These are phyloP conservation scores for Neomorphus geoffroyi DNA, from an alignment of 2,797 vertebrate genomes.

Conservation along the genomic window DNA sequence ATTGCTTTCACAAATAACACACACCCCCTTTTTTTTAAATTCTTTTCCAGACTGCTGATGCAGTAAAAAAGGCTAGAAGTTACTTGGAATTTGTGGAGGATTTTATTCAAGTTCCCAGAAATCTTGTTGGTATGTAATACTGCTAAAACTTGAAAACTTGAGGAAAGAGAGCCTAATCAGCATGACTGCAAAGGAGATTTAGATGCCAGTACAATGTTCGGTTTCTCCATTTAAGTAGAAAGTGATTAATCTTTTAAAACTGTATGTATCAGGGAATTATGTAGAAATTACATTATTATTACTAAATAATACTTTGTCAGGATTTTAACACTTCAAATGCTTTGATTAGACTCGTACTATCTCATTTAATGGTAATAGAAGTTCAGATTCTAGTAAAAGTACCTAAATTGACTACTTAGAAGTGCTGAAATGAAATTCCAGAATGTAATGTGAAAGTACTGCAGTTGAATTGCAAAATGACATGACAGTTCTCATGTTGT, in stretches of 20 bases:
- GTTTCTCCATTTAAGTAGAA: not conserved
- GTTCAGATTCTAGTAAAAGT: not conserved
- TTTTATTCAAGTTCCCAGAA: constrained; percentile 96
- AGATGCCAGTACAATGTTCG: not conserved
- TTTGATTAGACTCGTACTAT: not conserved
- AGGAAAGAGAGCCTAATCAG: not conserved
- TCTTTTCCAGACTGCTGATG: constrained; percentile 86
- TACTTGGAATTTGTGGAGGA: constrained; percentile 97
- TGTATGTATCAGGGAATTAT: not conserved
- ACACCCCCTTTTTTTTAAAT: not conserved
- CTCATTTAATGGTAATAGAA: not conserved
- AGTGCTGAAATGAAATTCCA: not conserved
- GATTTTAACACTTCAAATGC: not conserved
- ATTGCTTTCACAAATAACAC: no score
- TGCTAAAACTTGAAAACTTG: constrained; percentile 26
- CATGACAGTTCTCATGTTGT: rapidly evolving
- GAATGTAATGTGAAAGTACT: not conserved
- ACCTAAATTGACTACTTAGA: not conserved
- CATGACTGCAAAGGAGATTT: not conserved
- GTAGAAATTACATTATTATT: not conserved
- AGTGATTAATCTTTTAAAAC: not conserved
- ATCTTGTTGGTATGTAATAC: constrained; percentile 91
- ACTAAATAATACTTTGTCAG: not conserved
- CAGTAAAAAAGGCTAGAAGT: constrained; percentile 94
- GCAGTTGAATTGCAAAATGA: not conserved